Evolutionary conservation across 2,888 invertebrate genomes (phyloP), one percentile per base, ranked within the genome.

Genomic region (Hyposoter didymator): DNA sequence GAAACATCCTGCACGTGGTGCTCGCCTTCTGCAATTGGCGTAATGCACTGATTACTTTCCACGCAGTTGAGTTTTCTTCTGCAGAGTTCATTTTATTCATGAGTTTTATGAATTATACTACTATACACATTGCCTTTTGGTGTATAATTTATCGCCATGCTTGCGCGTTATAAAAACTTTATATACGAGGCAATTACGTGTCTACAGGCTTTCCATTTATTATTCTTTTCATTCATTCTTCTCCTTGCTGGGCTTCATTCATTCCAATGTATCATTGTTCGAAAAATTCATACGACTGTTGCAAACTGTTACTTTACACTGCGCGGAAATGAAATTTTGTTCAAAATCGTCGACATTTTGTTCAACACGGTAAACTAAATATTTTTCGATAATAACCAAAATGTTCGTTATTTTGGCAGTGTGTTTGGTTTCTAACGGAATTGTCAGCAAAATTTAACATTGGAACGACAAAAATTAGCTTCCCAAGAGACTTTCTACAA

Each of bases 11-110:
- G 43, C 39, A 69, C 43, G 45, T 69, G 14, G 70, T 14, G 32
- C 28, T 59, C 28, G 59, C 28, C 64, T 72, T 49, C 76, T 75
- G 19, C 22, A 67, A 67, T 67, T 72, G 78, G 80, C 78, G 67
- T 47, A 81, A 78, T 69, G 81, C 76, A 80, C 84, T 78, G 80
- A 85, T 84, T 80, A 83, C 39, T 75, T 78, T 76, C 67, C 82
- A 82, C 74, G 55, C 35, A 74, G 69, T 72, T 69, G 78, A 59
- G 22, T 69, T 39, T 78, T 67, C 39, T 49, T 39, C 19, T 12
- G 22, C 64, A 39, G 19, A 32, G 45, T 39, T 55, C 59, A 66
- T 70, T 19, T 70, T 84, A 75, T 79, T 80, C 35, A 76, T 75
- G 35, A 84, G 64, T 64, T 55, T 70, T 39, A 45, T 55, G 22